Conservation (phyloP, 2,113 vertebrate genomes). For the Circaetus gallicus region DNA sequence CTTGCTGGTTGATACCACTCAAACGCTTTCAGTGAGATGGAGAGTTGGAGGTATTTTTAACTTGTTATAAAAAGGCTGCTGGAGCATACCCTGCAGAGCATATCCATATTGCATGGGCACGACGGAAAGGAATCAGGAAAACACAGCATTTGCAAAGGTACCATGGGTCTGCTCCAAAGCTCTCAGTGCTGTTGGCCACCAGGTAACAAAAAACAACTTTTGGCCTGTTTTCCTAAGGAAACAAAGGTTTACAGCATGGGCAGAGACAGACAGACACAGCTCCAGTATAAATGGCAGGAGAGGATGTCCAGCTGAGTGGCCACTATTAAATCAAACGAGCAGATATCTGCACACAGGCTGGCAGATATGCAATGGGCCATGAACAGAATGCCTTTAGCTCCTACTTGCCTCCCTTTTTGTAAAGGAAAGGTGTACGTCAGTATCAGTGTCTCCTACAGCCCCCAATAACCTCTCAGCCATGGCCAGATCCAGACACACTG, state of each 20-base stretch:
- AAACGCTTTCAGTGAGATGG: background rate
- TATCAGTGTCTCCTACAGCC: background rate
- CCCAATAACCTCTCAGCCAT: background rate
- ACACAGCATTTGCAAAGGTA: background rate
- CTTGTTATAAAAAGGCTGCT: background rate
- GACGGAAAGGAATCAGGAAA: background rate
- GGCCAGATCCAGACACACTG: background rate
- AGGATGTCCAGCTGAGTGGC: background rate
- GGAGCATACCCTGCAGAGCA: background rate
- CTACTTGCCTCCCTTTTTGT: background rate
- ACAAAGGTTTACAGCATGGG: background rate
- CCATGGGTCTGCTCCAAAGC: background rate
- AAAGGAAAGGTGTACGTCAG: background rate
- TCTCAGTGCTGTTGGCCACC: background rate
- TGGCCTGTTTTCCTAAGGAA: background rate
- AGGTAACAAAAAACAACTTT: background rate
- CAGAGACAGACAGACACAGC: background rate
- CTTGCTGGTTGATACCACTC: background rate
- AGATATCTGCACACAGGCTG: background rate
- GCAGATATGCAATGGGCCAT: background rate
- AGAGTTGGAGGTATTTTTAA: background rate
- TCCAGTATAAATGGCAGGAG: background rate
- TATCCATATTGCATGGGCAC: background rate
- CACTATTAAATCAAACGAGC: background rate
- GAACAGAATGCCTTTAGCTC: background rate